Conservation (phyloP, 1,140 invertebrate species). For the Zaprionus capensis region DNA sequence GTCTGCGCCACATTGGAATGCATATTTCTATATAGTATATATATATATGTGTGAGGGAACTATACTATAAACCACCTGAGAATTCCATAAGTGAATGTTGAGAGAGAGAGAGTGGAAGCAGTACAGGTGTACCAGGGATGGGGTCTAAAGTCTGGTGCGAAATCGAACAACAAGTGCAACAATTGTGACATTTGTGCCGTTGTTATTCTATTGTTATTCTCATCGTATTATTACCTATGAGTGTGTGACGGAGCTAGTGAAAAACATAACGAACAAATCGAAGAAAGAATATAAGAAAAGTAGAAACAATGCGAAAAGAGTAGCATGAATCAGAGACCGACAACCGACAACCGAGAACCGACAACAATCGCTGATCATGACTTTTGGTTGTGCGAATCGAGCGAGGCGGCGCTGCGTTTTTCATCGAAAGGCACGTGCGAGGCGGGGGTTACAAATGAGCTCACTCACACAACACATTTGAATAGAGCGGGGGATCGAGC, state of each 20-base stretch:
- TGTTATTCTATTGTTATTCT: conserved; percentile 24
- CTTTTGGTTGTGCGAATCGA: conserved; percentile 69
- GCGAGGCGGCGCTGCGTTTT: conserved; percentile 49
- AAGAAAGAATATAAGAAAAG: conserved; percentile 26
- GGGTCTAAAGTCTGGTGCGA: conserved; percentile 1
- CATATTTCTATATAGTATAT: conserved; percentile 22
- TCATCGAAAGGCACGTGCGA: conserved; percentile 71
- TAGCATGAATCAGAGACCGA: conserved; percentile 71
- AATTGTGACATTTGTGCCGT: conserved; percentile 50
- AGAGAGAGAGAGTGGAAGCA: not conserved
- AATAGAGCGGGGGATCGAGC: not conserved
- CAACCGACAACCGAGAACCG: conserved; percentile 23
- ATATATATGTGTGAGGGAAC: not conserved
- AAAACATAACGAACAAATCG: conserved; percentile 50
- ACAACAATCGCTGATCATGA: conserved; percentile 63
- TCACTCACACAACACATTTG: conserved; percentile 27
- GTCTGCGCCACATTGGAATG: conserved; percentile 36
- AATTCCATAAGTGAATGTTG: conserved; percentile 51
- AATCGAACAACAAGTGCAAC: conserved; percentile 38
- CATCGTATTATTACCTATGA: conserved; percentile 26
- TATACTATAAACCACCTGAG: conserved; percentile 66
- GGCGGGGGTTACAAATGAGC: conserved; percentile 62
- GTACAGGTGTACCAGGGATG: not conserved
- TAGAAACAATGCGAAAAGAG: conserved; percentile 16
- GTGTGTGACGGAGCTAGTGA: conserved; percentile 20